Percentiles rank a stretch among this genome's conserved stretches.
phyloP scores from a whole-genome alignment of 2,888 invertebrate genomes.

The Clepsis dumicolana region DNA sequence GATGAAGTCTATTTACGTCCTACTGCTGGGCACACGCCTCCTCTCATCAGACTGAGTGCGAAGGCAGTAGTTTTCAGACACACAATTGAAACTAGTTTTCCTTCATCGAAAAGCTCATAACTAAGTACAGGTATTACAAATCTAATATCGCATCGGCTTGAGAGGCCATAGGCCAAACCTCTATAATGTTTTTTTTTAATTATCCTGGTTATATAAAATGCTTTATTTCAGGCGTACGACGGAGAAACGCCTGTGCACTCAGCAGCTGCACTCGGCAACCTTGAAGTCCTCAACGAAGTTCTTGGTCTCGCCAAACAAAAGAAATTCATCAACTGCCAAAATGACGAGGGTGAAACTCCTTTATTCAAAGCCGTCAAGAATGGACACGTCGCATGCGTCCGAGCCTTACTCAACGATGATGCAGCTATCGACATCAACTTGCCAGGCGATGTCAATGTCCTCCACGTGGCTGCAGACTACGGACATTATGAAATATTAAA shows the following conservation, averaged over 20 bases:
- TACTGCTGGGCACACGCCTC: too few relatives aligned
- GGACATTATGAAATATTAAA: conserved; percentile 84
- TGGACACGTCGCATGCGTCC: conserved; percentile 74
- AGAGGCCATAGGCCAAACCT: too few relatives aligned
- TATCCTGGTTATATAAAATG: not conserved
- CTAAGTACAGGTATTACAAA: too few relatives aligned
- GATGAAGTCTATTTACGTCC: too few relatives aligned
- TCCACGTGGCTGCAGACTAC: conserved; percentile 87
- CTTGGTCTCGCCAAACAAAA: conserved; percentile 78
- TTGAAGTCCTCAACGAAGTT: conserved; percentile 81
- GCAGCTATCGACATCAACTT: conserved; percentile 75
- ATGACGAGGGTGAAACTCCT: conserved; percentile 80
- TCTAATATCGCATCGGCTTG: too few relatives aligned
- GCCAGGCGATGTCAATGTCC: conserved; percentile 80
- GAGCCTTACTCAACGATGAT: conserved; percentile 76
- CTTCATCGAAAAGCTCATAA: too few relatives aligned
- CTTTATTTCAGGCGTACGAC: conserved; percentile 70
- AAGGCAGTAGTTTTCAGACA: too few relatives aligned
- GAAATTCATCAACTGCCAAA: conserved; percentile 78
- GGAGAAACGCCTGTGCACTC: conserved; percentile 85
- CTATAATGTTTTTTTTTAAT: too few relatives aligned
- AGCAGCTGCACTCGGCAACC: conserved; percentile 80
- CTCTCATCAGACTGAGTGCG: too few relatives aligned
- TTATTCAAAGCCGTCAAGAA: conserved; percentile 77
- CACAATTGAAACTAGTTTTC: too few relatives aligned